Conservation (phyloP, 2,888 invertebrate species). For the Mythimna impura region DNA sequence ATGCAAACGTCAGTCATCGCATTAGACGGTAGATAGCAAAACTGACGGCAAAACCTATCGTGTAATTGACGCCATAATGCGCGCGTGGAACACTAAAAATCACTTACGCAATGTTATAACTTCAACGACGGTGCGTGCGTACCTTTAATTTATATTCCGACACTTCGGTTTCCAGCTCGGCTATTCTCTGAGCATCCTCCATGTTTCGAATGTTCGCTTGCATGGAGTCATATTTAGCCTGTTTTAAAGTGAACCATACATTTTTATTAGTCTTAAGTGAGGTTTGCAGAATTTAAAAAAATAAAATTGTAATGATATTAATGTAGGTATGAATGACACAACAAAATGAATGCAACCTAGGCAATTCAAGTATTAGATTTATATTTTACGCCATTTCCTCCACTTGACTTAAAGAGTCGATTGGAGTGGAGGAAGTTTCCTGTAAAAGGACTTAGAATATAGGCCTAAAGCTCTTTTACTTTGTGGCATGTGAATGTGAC, state of each 20-base stretch:
- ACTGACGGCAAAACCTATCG: no score
- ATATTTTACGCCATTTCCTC: no score
- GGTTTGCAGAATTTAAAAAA: not conserved
- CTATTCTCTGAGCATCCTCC: constrained; percentile 98
- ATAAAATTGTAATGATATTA: not conserved
- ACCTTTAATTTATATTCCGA: constrained; percentile 98
- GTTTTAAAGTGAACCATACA: constrained; percentile 38
- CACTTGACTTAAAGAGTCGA: no score
- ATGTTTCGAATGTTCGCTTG: constrained; percentile 98
- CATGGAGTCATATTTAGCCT: constrained; percentile 97
- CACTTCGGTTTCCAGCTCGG: constrained; percentile 98
- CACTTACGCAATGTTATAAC: not conserved
- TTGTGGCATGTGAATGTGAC: not conserved
- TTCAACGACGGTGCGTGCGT: constrained; percentile 56
- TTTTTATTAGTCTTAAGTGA: not conserved
- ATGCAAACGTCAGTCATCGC: no score
- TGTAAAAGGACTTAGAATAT: not conserved
- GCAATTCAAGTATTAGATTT: not conserved
- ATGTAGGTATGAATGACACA: constrained; percentile 27
- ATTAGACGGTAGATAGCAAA: no score
- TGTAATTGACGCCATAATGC: no score
- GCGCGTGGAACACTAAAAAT: no score
- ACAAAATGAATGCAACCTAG: constrained; percentile 10
- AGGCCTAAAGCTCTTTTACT: not conserved
- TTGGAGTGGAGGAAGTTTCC: not conserved